Evolutionary conservation across 2,113 vertebrate species (phyloP).

Genomic region (Xyliphius kryptos): DNA sequence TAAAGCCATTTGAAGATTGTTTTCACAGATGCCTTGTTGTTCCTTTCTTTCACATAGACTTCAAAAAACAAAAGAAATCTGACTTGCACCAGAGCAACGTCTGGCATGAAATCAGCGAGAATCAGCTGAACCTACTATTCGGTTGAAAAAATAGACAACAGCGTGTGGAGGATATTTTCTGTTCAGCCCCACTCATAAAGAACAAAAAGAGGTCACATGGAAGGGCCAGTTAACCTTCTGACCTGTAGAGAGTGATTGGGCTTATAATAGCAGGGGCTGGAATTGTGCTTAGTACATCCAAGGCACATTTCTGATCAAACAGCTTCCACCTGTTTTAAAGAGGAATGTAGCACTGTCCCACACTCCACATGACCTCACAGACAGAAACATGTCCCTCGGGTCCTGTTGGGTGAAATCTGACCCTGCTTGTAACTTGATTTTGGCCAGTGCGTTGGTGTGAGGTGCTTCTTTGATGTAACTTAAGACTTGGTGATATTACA

Average conservation of each 20-base stretch:
- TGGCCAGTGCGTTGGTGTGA: no score
- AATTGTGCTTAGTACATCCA: no score
- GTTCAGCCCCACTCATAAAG: slow-evolving; percentile 13
- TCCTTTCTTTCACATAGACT: slow-evolving; percentile 61
- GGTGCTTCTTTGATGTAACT: no score
- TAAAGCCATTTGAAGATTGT: slow-evolving; percentile 84
- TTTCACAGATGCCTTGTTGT: slow-evolving; percentile 84
- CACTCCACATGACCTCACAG: no score
- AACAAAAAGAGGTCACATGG: slow-evolving; percentile 34
- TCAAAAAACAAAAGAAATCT: slow-evolving; percentile 73
- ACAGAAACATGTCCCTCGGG: no score
- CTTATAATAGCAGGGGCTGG: no score
- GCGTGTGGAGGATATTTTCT: slow-evolving; percentile 16
- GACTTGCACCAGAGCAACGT: slow-evolving; percentile 54
- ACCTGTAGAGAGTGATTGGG: slow-evolving; percentile 26
- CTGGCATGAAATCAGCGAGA: slow-evolving; percentile 58
- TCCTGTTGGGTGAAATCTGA: no score
- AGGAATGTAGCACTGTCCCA: no score
- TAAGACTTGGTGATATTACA: no score
- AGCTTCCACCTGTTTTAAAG: no score
- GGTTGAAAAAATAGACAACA: slow-evolving; percentile 43
- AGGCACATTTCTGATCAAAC: no score
- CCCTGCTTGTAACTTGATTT: no score
- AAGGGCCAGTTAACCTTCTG: slow-evolving; percentile 33
- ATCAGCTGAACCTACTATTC: slow-evolving; percentile 63